phyloP scores from a whole-genome alignment of 2,797 vertebrate species.

The Oryzias sinensis region DNA sequence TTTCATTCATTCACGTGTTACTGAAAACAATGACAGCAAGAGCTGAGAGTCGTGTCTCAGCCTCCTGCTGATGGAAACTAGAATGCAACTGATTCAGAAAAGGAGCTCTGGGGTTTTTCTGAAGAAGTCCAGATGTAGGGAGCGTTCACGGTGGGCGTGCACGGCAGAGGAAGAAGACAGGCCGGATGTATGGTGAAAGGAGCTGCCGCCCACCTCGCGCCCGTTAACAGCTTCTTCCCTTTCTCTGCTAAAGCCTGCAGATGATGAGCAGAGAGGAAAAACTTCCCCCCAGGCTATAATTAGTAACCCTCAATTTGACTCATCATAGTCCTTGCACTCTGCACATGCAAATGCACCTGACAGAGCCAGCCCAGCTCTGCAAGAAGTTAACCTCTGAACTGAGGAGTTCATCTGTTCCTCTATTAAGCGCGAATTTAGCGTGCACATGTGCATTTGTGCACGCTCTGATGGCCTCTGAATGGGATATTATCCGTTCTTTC shows the following conservation, averaged over 20 bases:
- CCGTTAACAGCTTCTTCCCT: constrained; percentile 31
- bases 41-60: too few species aligned
- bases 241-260: constrained; percentile 44
- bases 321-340: constrained; percentile 37
- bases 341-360: constrained; percentile 1
- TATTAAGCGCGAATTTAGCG: too few species aligned
- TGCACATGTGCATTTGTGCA: too few species aligned
- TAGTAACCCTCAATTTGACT: constrained; percentile 71
- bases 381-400: too few species aligned
- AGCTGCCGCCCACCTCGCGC: constrained; percentile 31
- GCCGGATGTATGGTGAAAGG: constrained; percentile 49
- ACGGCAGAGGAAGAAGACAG: constrained; percentile 36
- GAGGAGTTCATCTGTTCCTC: too few species aligned
- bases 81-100: neutral
- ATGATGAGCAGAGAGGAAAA: constrained; percentile 50
- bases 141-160: constrained; percentile 19
- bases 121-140: constrained; percentile 48
- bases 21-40: too few species aligned
- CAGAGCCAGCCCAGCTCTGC: too few species aligned
- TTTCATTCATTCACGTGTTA: too few species aligned
- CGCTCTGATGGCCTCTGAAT: too few species aligned
- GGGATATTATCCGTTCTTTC: too few species aligned
- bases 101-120: constrained; percentile 13
- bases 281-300: constrained; percentile 66
- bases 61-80: neutral